Evolutionary conservation across 2,113 vertebrate genomes (phyloP).

Genomic region (Spermophilus dauricus): DNA sequence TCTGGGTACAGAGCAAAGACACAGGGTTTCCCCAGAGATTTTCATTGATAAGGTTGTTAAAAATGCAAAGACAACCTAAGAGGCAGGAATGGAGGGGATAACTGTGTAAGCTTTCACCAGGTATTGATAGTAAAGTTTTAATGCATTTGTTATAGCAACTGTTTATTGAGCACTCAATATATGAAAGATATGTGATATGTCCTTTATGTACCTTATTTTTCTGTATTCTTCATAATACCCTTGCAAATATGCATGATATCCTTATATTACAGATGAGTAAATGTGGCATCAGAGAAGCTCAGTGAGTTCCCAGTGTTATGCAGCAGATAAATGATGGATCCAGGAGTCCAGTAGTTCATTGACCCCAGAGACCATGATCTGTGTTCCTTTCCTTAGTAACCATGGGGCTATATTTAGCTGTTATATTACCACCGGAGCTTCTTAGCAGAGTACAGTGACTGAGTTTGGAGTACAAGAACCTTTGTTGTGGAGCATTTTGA

Average conservation of each 20-base stretch:
- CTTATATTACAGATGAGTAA: background rate
- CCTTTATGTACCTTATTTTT: conserved; percentile 24
- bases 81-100: background rate
- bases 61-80: background rate
- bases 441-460: conserved; percentile 5
- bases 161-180: conserved; percentile 37
- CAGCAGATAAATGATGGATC: background rate
- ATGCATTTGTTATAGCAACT: conserved; percentile 40
- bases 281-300: background rate
- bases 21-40: conserved; percentile 4
- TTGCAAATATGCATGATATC: background rate
- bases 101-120: background rate
- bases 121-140: background rate
- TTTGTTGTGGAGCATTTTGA: conserved; percentile 14
- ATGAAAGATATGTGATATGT: background rate
- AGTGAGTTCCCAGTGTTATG: background rate
- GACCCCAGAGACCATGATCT: background rate
- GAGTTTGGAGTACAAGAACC: background rate
- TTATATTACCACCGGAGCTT: background rate
- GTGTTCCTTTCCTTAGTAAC: background rate
- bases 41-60: background rate
- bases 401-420: background rate
- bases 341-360: background rate
- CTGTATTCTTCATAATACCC: conserved; percentile 33
- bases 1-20: conserved; percentile 15